Evolutionary conservation across 2,797 vertebrate species (phyloP).

Genomic region (Eulemur mongoz): DNA sequence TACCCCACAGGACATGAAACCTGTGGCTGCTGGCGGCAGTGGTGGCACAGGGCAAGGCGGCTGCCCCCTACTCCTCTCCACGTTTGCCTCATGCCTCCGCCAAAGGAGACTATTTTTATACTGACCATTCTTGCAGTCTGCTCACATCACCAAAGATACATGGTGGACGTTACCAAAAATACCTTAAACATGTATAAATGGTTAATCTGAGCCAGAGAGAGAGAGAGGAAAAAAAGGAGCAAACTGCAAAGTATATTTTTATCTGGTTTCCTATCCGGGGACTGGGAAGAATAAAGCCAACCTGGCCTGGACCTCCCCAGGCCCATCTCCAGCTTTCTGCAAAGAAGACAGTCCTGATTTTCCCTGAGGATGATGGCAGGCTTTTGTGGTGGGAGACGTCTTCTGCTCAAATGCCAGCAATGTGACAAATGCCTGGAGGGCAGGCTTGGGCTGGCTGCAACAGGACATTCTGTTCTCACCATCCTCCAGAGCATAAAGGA

Average conservation of each 20-base stretch:
- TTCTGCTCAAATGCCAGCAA: conserved; percentile 56
- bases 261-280: background rate
- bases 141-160: conserved; percentile 5
- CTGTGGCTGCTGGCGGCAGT: no score
- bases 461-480: background rate
- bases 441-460: background rate
- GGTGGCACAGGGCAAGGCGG: no score
- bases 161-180: conserved; percentile 34
- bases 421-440: conserved; percentile 49
- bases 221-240: background rate
- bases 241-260: conserved; percentile 7
- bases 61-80: background rate
- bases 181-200: background rate
- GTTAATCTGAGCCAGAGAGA: background rate
- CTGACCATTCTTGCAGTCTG: background rate
- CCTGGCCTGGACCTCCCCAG: conserved; percentile 10
- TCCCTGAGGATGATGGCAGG: conserved; percentile 30
- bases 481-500: background rate
- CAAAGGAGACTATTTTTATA: conserved; percentile 29
- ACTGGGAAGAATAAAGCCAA: background rate
- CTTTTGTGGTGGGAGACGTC: conserved; percentile 25
- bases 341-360: conserved; percentile 60
- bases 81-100: background rate
- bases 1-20: background rate
- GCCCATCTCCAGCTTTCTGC: background rate